Conservation (phyloP, 2,888 invertebrate genomes). For the Melieria omissa region DNA sequence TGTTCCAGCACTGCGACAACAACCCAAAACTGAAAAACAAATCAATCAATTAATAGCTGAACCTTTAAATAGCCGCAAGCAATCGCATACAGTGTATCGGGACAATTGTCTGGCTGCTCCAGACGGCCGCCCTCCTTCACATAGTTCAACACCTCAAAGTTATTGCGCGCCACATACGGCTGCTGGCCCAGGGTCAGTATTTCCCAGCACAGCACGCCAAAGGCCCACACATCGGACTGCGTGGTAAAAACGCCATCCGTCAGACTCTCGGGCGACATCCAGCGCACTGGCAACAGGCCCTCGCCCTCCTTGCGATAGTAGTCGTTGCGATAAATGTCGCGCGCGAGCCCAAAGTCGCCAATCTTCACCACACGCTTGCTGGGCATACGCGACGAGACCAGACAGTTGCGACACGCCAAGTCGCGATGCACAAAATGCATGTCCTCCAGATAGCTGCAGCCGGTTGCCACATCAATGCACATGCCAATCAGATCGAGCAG, state of each 20-base stretch:
- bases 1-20: slow-evolving; percentile 91
- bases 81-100: slow-evolving; percentile 77
- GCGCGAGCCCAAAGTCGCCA: slow-evolving; percentile 95
- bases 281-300: slow-evolving; percentile 90
- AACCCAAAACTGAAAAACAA: slow-evolving; percentile 76
- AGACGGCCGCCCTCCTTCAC: slow-evolving; percentile 89
- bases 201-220: slow-evolving; percentile 96
- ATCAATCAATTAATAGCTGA: not conserved
- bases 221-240: slow-evolving; percentile 97
- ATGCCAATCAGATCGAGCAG: slow-evolving; percentile 88
- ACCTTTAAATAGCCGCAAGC: not conserved
- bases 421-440: slow-evolving; percentile 98
- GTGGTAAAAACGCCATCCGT: slow-evolving; percentile 96
- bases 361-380: slow-evolving; percentile 75
- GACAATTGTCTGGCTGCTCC: slow-evolving; percentile 85
- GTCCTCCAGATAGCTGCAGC: slow-evolving; percentile 95
- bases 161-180: slow-evolving; percentile 94
- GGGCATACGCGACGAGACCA: slow-evolving; percentile 81
- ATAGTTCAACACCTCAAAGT: slow-evolving; percentile 90
- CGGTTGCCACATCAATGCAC: slow-evolving; percentile 95
- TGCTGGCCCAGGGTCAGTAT: slow-evolving; percentile 95
- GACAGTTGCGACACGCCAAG: slow-evolving; percentile 94
- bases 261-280: slow-evolving; percentile 98
- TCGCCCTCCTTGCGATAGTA: slow-evolving; percentile 96
- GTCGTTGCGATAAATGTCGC: slow-evolving; percentile 97